These are phyloP conservation scores for Trachelus tabidus DNA, from an alignment of 2,888 invertebrate species.

Conservation along the genomic window DNA sequence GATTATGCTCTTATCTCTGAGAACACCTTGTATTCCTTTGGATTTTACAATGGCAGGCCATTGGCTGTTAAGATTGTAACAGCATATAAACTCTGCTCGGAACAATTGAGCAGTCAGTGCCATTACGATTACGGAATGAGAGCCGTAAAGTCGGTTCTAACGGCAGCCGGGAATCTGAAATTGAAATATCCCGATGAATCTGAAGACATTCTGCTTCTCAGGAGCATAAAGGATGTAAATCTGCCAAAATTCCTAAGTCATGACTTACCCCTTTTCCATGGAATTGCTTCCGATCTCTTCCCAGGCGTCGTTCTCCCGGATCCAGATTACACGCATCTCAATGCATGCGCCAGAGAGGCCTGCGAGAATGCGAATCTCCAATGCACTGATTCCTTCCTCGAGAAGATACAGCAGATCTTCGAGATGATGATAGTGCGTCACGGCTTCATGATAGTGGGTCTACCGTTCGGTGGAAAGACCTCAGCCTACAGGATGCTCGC, in stretches of 20 bases:
- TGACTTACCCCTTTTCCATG: constrained; percentile 88
- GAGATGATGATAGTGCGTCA: constrained; percentile 97
- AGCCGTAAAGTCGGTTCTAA: constrained; percentile 92
- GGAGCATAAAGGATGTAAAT: constrained; percentile 95
- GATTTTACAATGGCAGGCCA: constrained; percentile 89
- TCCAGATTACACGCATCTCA: constrained; percentile 82
- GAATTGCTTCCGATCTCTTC: constrained; percentile 94
- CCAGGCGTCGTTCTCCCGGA: constrained; percentile 84
- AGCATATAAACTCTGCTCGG: constrained; percentile 92
- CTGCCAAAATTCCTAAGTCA: constrained; percentile 92
- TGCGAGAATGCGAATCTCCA: constrained; percentile 83
- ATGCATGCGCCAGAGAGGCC: constrained; percentile 73
- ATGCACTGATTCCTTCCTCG: constrained; percentile 85
- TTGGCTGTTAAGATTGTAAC: constrained; percentile 94
- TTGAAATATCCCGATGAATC: constrained; percentile 87
- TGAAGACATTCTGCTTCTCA: constrained; percentile 86
- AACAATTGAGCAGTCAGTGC: constrained; percentile 91
- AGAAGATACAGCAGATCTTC: constrained; percentile 90
- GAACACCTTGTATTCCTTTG: constrained; percentile 92
- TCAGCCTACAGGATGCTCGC: constrained; percentile 87
- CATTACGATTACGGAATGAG: constrained; percentile 98
- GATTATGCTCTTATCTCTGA: constrained; percentile 96
- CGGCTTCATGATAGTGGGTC: constrained; percentile 93
- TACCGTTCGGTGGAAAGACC: constrained; percentile 94
- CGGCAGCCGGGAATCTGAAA: constrained; percentile 92